Conservation (phyloP, 2,113 vertebrate genomes). For the Scomber colias region DNA sequence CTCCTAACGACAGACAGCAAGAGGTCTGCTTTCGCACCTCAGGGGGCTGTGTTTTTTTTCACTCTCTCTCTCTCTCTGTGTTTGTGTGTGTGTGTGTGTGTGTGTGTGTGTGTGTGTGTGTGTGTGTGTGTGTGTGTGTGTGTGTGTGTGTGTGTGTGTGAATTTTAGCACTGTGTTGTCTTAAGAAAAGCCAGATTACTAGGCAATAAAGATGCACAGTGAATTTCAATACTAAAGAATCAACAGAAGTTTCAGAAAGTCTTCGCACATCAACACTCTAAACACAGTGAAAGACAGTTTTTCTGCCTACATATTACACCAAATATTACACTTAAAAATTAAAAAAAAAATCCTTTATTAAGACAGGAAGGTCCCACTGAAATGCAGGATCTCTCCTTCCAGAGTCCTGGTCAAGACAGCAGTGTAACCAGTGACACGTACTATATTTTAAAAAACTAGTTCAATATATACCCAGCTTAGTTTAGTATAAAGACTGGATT, state of each 20-base stretch:
- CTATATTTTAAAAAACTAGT: background rate
- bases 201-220: slow-evolving; percentile 36
- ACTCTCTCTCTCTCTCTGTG: background rate
- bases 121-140: no score
- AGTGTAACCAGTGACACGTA: background rate
- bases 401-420: no score
- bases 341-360: no score
- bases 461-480: no score
- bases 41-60: slow-evolving; percentile 15
- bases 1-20: slow-evolving; percentile 34
- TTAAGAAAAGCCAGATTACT: slow-evolving; percentile 32
- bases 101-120: no score
- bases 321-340: no score
- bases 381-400: no score
- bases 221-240: slow-evolving; percentile 32
- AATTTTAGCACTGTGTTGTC: slow-evolving; percentile 35
- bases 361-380: no score
- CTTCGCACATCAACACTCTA: background rate
- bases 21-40: slow-evolving; percentile 53
- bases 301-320: background rate
- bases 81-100: no score
- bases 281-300: background rate
- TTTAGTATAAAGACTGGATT: no score
- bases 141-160: slow-evolving; percentile 27
- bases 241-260: slow-evolving; percentile 16